phyloP scores from a whole-genome alignment of 2,888 invertebrate species.

The Acanthoscelides obtectus region DNA sequence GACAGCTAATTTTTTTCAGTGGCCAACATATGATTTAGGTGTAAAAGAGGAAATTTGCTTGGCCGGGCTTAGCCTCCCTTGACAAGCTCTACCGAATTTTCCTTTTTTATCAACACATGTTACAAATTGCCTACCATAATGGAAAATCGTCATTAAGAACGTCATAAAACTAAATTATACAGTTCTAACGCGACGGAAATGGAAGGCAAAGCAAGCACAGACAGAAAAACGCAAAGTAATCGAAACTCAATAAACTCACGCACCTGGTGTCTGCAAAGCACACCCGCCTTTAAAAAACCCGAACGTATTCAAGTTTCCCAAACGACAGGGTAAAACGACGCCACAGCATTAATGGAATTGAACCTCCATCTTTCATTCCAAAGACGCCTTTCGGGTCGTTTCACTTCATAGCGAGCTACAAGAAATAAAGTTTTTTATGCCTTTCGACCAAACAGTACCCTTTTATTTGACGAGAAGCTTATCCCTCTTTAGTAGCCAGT shows the following conservation, averaged over 20 bases:
- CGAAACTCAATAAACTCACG: neutral
- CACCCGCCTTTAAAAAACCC: neutral
- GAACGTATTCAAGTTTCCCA: neutral
- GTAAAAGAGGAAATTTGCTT: too few relatives aligned
- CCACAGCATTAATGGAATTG: neutral
- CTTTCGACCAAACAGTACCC: neutral
- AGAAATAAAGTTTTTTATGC: neutral
- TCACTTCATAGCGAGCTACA: neutral
- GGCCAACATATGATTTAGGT: too few relatives aligned
- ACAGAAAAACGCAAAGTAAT: neutral
- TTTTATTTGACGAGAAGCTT: neutral
- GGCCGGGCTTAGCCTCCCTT: too few relatives aligned
- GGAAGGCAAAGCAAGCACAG: neutral
- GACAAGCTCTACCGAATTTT: too few relatives aligned
- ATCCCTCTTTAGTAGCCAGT: neutral
- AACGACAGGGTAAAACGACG: neutral
- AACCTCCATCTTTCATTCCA: neutral
- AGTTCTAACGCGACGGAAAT: neutral
- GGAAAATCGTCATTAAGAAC: too few relatives aligned
- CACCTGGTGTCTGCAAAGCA: neutral
- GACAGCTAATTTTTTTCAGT: too few relatives aligned
- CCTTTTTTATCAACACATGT: too few relatives aligned
- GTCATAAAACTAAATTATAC: too few relatives aligned
- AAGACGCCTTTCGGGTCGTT: neutral
- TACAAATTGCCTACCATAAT: too few relatives aligned